phyloP scores from a whole-genome alignment of 2,797 vertebrate genomes.

The Vespertilio murinus region DNA sequence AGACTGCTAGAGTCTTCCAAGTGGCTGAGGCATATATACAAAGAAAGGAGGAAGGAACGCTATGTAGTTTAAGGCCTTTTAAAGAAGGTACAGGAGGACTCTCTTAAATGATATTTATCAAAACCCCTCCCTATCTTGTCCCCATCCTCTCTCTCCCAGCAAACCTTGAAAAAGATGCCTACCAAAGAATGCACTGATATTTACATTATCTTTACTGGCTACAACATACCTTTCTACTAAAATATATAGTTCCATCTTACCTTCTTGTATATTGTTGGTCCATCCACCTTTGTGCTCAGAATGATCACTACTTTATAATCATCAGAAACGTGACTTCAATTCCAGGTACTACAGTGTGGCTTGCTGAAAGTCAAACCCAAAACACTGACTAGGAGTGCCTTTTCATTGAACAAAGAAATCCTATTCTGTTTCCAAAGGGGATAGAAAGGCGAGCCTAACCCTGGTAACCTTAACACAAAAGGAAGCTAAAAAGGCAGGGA shows the following conservation, averaged over 20 bases:
- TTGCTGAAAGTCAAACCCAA: constrained; percentile 51
- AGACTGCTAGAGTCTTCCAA: background rate
- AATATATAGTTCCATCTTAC: constrained; percentile 30
- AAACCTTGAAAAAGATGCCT: constrained; percentile 25
- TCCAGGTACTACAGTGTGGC: constrained; percentile 47
- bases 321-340: constrained; percentile 56
- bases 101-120: constrained; percentile 8
- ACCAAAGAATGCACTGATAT: background rate
- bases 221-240: background rate
- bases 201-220: background rate
- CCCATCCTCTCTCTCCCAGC: background rate
- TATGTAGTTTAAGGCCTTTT: background rate
- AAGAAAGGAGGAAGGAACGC: background rate
- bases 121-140: background rate
- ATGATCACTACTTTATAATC: constrained; percentile 38
- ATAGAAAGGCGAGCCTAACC: constrained; percentile 35
- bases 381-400: constrained; percentile 48
- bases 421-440: constrained; percentile 48
- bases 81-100: background rate
- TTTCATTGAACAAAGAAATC: constrained; percentile 59
- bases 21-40: background rate
- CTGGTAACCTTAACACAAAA: constrained; percentile 61
- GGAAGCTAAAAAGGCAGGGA: constrained; percentile 66
- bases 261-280: constrained; percentile 50
- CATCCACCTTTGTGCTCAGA: constrained; percentile 56